Evolutionary conservation across 1,140 invertebrate species (phyloP).

Genomic region (Oncopodura yosiiana): DNA sequence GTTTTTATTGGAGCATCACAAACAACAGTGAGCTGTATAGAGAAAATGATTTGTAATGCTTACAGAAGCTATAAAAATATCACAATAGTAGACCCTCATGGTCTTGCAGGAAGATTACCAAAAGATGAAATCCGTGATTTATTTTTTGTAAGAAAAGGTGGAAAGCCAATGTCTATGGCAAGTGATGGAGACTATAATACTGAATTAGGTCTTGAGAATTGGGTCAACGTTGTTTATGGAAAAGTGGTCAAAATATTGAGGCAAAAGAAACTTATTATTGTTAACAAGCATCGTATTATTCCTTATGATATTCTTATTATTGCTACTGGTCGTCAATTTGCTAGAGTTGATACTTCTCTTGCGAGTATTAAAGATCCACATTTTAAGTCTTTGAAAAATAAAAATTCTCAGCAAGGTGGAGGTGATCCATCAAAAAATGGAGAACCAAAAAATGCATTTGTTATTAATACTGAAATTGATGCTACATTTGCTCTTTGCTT

Average conservation of each 20-base stretch:
- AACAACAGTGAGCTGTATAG: slow-evolving; percentile 56
- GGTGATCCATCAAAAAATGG: slow-evolving; percentile 4
- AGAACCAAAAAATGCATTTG: slow-evolving; percentile 48
- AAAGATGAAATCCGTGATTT: slow-evolving; percentile 39
- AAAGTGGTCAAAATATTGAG: slow-evolving; percentile 47
- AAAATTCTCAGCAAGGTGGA: not conserved
- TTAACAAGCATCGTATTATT: slow-evolving; percentile 45
- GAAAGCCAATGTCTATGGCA: slow-evolving; percentile 37
- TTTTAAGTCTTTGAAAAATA: slow-evolving; percentile 15
- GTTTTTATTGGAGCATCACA: slow-evolving; percentile 63
- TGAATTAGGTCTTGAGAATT: slow-evolving; percentile 42
- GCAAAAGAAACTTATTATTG: slow-evolving; percentile 48
- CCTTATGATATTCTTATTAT: slow-evolving; percentile 53
- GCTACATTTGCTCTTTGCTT: slow-evolving; percentile 38
- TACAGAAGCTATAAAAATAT: slow-evolving; percentile 48
- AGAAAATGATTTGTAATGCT: slow-evolving; percentile 48
- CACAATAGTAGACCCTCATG: slow-evolving; percentile 55
- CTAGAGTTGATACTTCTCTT: slow-evolving; percentile 21
- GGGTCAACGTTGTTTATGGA: slow-evolving; percentile 48
- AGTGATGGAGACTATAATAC: slow-evolving; percentile 18
- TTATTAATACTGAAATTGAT: slow-evolving; percentile 48
- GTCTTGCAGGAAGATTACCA: slow-evolving; percentile 47
- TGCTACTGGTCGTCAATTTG: slow-evolving; percentile 51
- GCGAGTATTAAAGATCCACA: slow-evolving; percentile 17
- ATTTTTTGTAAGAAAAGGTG: slow-evolving; percentile 44